Conservation (phyloP, 2,797 vertebrate species). For the Oceanodroma leucorhoa region DNA sequence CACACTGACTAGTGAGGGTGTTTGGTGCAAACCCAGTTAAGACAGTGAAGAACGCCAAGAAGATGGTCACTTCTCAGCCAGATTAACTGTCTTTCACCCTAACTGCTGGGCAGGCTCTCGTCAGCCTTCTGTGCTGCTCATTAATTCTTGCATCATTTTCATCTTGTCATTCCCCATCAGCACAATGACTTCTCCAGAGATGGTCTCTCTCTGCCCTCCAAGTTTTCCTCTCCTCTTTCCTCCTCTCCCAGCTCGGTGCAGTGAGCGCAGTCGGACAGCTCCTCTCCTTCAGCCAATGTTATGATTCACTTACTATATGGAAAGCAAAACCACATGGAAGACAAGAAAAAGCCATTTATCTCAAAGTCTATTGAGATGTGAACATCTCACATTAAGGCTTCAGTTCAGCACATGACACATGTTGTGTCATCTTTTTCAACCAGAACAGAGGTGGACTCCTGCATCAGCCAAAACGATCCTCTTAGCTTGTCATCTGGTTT, state of each 20-base stretch:
- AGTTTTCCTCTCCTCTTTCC: not conserved
- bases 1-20: not conserved
- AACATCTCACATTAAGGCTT: not conserved
- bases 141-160: not conserved
- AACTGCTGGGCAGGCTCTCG: not conserved
- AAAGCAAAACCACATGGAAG: slow-evolving; percentile 48
- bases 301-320: not conserved
- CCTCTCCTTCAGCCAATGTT: not conserved
- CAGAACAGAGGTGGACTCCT: not conserved
- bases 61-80: not conserved
- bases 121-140: not conserved
- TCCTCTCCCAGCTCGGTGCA: not conserved
- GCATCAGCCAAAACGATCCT: not conserved
- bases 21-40: not conserved
- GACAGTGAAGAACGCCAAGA: not conserved
- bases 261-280: not conserved
- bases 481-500: not conserved
- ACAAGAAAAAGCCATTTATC: slow-evolving; percentile 14
- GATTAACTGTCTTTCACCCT: not conserved
- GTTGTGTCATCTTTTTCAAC: slow-evolving; percentile 18
- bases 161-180: not conserved
- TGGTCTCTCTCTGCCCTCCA: not conserved
- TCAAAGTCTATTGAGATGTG: slow-evolving; percentile 17
- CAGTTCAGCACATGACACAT: not conserved
- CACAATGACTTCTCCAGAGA: not conserved